Evolutionary conservation across 2,797 vertebrate genomes (phyloP).

Genomic region (Falco novaeseelandiae): DNA sequence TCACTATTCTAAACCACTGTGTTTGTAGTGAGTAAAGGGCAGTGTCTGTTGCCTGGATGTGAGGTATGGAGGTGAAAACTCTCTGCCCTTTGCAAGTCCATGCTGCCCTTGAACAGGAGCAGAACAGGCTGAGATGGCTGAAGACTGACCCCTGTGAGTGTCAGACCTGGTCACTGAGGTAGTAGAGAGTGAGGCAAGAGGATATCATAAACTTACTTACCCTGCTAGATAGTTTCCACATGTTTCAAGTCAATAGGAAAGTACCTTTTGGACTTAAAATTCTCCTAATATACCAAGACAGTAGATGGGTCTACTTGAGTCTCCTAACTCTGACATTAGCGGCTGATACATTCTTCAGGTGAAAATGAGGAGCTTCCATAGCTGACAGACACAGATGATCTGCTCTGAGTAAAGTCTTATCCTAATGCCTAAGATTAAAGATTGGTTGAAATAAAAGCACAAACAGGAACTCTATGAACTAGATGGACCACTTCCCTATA

Average conservation of each 20-base stretch:
- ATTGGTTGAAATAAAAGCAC: background rate
- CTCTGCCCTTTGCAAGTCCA: background rate
- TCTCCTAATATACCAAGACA: background rate
- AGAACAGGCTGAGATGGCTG: background rate
- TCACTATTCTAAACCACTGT: background rate
- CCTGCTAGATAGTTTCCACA: background rate
- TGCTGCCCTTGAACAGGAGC: background rate
- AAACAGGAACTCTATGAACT: background rate
- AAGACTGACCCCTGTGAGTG: background rate
- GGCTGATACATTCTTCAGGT: background rate
- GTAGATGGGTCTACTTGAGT: accelerated
- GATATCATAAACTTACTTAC: background rate
- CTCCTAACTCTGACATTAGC: background rate
- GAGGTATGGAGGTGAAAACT: background rate
- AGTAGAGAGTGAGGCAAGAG: accelerated
- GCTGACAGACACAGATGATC: background rate
- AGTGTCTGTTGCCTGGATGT: background rate
- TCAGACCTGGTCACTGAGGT: background rate
- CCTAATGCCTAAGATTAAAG: background rate
- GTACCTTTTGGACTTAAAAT: background rate
- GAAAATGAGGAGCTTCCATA: background rate
- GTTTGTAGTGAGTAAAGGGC: background rate
- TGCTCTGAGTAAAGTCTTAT: background rate
- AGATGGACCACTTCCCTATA: background rate
- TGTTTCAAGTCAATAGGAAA: background rate